Percentiles rank a stretch among this genome's conserved stretches.
Conservation (phyloP, 2,797 vertebrate species). For the Mus caroli region DNA sequence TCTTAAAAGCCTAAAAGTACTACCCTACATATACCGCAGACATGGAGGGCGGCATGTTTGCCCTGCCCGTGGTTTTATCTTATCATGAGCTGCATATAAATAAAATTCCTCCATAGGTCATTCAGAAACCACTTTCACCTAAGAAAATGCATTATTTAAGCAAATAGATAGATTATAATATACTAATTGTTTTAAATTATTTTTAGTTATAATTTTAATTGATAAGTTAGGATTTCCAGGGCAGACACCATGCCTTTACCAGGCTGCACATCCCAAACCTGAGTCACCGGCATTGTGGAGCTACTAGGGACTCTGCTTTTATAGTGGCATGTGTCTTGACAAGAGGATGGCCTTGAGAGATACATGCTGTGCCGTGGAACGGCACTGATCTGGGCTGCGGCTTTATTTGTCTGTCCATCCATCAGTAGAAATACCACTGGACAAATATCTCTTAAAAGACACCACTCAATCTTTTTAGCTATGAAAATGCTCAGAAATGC, state of each 20-base stretch:
- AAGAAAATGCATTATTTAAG: background rate
- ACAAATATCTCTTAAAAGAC: background rate
- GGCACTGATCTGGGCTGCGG: no score
- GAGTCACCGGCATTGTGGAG: background rate
- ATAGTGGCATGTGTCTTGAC: background rate
- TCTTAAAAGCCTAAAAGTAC: background rate
- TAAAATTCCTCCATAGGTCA: background rate
- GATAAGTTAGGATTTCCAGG: background rate
- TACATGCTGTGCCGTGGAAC: background rate
- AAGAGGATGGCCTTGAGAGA: background rate
- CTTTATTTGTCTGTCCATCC: background rate
- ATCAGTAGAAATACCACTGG: background rate
- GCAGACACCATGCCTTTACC: background rate
- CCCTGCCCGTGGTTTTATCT: background rate
- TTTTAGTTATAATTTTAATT: background rate
- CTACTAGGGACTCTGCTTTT: background rate
- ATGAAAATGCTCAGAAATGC: no score
- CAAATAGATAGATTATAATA: background rate
- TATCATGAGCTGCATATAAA: background rate
- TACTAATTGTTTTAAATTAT: background rate
- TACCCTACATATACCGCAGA: background rate
- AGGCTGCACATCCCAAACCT: background rate
- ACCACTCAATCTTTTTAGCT: background rate
- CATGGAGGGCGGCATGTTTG: background rate
- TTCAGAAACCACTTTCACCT: constrained; percentile 3